Percentiles rank a stretch among this genome's conserved stretches.
These are phyloP conservation scores for Aphrocallistes beatrix DNA, from an alignment of 37 sponge, comb jelly and placozoan species.

Conservation along the genomic window DNA sequence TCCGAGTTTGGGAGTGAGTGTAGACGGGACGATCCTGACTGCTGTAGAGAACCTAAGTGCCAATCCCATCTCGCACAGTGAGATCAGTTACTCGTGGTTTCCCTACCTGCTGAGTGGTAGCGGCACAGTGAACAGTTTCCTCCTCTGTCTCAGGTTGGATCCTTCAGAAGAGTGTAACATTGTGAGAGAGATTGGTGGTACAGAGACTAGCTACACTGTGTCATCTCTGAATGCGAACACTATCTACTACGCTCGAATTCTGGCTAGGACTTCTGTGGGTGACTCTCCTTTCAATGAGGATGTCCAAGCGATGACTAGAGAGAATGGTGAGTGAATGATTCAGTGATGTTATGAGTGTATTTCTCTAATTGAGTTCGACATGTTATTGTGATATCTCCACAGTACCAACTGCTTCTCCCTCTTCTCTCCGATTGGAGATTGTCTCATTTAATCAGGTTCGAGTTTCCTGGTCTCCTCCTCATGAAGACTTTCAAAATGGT, in stretches of 20 bases:
- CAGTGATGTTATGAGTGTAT: too few relatives aligned
- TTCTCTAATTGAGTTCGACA: too few relatives aligned
- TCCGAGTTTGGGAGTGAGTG: neutral
- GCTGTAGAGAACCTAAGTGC: neutral
- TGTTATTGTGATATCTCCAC: too few relatives aligned
- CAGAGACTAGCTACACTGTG: neutral
- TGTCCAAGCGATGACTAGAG: neutral
- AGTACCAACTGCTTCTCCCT: too few relatives aligned
- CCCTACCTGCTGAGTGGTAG: neutral
- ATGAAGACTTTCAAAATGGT: too few relatives aligned
- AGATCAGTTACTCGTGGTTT: neutral
- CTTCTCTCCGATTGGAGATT: too few relatives aligned
- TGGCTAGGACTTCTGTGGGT: neutral
- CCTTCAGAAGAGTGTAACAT: neutral
- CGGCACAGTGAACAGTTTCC: neutral
- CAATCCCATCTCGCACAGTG: neutral
- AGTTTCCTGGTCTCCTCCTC: too few relatives aligned
- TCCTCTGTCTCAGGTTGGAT: neutral
- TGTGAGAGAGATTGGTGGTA: neutral
- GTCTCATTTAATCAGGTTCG: too few relatives aligned
- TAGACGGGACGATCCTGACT: neutral
- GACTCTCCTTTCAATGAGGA: neutral
- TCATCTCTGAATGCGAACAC: neutral
- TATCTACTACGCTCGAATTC: neutral
- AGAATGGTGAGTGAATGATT: too few relatives aligned